Evolutionary conservation across 2,113 vertebrate genomes (phyloP), one percentile per base, ranked within the genome.

Genomic region (Jacana jacana): DNA sequence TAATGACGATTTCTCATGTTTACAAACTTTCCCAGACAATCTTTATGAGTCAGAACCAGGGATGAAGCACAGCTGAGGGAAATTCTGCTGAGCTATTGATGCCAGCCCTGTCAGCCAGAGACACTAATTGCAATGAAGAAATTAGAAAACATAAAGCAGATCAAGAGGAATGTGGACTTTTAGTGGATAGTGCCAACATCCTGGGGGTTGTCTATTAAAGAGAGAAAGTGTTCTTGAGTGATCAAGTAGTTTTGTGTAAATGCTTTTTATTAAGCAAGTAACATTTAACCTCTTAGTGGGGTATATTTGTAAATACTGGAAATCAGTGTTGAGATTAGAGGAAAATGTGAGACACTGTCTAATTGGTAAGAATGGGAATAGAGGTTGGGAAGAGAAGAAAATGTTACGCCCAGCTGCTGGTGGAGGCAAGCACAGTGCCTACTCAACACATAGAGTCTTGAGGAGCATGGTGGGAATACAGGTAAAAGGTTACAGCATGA

Each of bases 1-100:
- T 93, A 46, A 68, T 52, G 55, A 57, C 5, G 2, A 48, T 95
- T 96, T 69, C 65, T 81, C 68, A n/a, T 82, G 71, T 96, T 89
- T 93, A 84, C 60, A 85, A 42, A 93, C 57, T 93, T 89, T 82
- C 77, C 63, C 86, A 94, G 73, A 91, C 70, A 89, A 25, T 40
- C n/a, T 69, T 81, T 89, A 15, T 95, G 95, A 96, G 65, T 93
- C 82, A 97, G 64, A 86, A 61, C 8, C 37, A 17, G 55, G 17
- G 49, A 83, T 23, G 44, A 88, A 81, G 68, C 70, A 57, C 22
- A 68, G 49, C 33, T 13, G 37, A 75, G 16, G 7, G 39, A 27
- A 63, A 39, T 54, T 75, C 68, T 77, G 35, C 80, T 66, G 63
- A 86, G 68, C 79, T 46, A 9, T 35, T 46, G 42, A 4, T 63